These are phyloP conservation scores for Notospermus geniculatus DNA, from an alignment of 1,140 invertebrate genomes.

Conservation along the genomic window DNA sequence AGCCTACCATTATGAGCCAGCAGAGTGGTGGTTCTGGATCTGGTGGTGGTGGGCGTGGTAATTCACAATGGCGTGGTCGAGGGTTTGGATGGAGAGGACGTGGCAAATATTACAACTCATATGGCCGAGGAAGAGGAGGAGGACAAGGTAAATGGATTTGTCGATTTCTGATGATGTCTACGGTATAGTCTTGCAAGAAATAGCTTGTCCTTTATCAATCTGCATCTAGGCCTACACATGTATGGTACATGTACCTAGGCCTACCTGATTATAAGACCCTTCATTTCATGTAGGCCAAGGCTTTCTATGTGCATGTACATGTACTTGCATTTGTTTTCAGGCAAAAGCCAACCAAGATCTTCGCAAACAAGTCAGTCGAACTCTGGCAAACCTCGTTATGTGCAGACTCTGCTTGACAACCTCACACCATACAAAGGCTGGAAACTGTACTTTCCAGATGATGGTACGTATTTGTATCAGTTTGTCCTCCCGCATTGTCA, in stretches of 20 bases:
- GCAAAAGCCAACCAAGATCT: neutral
- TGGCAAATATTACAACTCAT: constrained; percentile 34
- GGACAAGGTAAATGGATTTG: constrained; percentile 11
- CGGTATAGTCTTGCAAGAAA: too few relatives aligned
- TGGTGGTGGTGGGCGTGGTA: constrained; percentile 23
- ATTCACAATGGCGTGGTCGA: constrained; percentile 26
- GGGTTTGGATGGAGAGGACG: constrained; percentile 27
- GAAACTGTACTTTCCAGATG: constrained; percentile 68
- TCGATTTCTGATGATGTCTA: too few relatives aligned
- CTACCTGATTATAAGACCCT: too few relatives aligned
- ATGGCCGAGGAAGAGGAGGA: constrained; percentile 30
- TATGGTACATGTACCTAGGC: too few relatives aligned
- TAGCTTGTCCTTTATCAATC: too few relatives aligned
- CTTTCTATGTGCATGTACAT: neutral
- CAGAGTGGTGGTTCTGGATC: neutral
- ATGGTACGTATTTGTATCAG: constrained; percentile 59
- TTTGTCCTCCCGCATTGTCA: too few relatives aligned
- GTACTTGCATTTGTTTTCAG: neutral
- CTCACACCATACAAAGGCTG: constrained; percentile 63
- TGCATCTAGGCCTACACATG: too few relatives aligned
- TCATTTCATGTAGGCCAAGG: neutral
- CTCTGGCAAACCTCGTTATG: neutral
- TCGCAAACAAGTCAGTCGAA: neutral
- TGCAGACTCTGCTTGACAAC: constrained; percentile 40
- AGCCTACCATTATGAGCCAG: neutral